Base-by-base conservation (phyloP, 1,140 invertebrate genomes). In the Sitodiplosis mosellana region DNA sequence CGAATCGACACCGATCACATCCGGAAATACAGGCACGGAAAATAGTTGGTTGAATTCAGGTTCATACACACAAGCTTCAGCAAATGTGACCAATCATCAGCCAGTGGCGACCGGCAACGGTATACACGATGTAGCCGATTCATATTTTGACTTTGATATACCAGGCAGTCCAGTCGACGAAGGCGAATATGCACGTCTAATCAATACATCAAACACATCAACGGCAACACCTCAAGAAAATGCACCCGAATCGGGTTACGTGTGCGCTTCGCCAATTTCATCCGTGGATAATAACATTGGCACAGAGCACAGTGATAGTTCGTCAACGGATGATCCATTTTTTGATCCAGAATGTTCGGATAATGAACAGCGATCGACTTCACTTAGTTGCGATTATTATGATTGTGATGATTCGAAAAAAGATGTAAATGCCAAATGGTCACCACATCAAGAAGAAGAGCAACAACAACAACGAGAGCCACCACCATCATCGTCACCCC, bases 91-190 rank as follows among this genome's bases (percentile, higher is more conserved):
- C 42, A 58, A 59, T 55, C 61, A 54, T 38, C 68, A 55, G 64
- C 66, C 62, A 48, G 60, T 57, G 54, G 3, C 27, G 63, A 46
- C 58, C 72, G 55, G 60, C 69, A 36, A 66, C 74, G 55, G 55
- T 66, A 5, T 27, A 10, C 27, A 27, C 27, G 27, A 68, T 38
- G 73, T 77, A 50, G 66, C 72, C 2, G 75, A 72, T 51, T 68
- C 69, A 38, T 76, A 73, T 47, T 68, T 75, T 41, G 71, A 75
- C 49, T 65, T 72, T 40, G 77, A 77, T 56, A 61, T 74, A 37
- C 74, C 78, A 0, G 72, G 70, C 15, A 83, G 79, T 54, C 80
- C 80, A 0, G 71, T 70, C 3, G 77, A 80, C 49, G 77, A 77
- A 56, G 61, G 61, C 50, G 62, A 64, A 56, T 64, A 64, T 52